Evolutionary conservation across 2,113 vertebrate genomes (phyloP).

Genomic region (Gadus macrocephalus): DNA sequence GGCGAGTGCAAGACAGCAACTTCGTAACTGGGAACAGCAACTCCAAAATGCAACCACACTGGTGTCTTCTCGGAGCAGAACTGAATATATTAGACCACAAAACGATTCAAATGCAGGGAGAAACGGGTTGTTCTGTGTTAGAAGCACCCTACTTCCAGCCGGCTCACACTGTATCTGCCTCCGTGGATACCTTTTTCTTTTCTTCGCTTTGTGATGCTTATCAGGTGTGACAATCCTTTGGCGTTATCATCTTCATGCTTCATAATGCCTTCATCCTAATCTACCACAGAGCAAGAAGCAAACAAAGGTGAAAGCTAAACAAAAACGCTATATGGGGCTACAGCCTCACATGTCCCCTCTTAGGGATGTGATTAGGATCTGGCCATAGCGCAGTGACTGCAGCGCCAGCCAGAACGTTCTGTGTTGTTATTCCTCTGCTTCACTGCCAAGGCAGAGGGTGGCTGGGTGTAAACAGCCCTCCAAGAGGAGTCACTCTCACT

Average conservation of each 20-base stretch:
- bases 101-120: too few species aligned
- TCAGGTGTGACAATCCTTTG: slow-evolving; percentile 58
- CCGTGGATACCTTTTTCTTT: too few species aligned
- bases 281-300: slow-evolving; percentile 54
- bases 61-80: too few species aligned
- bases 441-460: slow-evolving; percentile 60
- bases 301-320: slow-evolving; percentile 55
- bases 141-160: too few species aligned
- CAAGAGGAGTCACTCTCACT: slow-evolving; percentile 25
- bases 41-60: too few species aligned
- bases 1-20: too few species aligned
- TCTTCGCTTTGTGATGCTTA: slow-evolving; percentile 35
- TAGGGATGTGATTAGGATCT: slow-evolving; percentile 62
- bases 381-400: slow-evolving; percentile 52
- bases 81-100: too few species aligned
- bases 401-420: slow-evolving; percentile 40
- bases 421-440: slow-evolving; percentile 67
- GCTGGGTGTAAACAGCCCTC: slow-evolving; percentile 63
- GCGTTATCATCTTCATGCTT: slow-evolving; percentile 59
- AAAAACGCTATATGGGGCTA: slow-evolving; percentile 17
- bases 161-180: too few species aligned
- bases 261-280: slow-evolving; percentile 54
- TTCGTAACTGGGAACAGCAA: too few species aligned
- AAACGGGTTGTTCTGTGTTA: too few species aligned
- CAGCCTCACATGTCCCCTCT: too few species aligned